Evolutionary conservation across 2,888 invertebrate genomes (phyloP), one percentile per base, ranked within the genome.

Genomic region (Ceramica pisi): DNA sequence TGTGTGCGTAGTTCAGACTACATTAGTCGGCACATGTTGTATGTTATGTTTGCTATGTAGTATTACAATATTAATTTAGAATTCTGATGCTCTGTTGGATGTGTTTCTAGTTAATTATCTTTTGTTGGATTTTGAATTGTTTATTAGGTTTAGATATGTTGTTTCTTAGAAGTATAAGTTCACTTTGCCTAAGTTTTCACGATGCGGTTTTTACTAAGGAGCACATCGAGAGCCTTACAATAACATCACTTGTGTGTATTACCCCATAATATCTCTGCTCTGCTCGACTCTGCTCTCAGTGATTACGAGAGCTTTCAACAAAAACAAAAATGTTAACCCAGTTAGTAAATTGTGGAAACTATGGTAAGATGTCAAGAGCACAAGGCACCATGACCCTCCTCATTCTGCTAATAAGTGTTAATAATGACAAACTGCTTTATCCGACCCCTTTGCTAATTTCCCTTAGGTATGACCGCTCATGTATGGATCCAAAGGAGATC

Each of bases 21-120:
- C 14, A 78, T 78, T 41, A 41, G 26, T 68, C 46, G 64, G 62
- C 46, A 62, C 41, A 56, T 48, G 19, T 67, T 67, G 68, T 72
- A 19, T 67, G 35, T 62, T 53, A 57, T 41, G 61, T 78, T 71
- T 53, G 46, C 19, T 46, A 8, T 46, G 16, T 71, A 55, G 46
- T 66, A 71, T 64, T 60, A 60, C 55, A 51, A 63, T 82, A 71
- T 67, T 82, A 56, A 63, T 71, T 82, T 59, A 56, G 65, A 66
- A 71, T 78, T 66, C 59, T 65, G 59, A 53, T 56, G 79, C 21
- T 51, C 55, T 59, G 41, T 71, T 65, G 21, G 16, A 50, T 65
- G 60, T 82, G 53, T 46, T 64, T 51, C 31, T 51, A 78, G 69
- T 67, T 69, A 74, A 83, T 74, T 69, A 23, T 61, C 59, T 74